Conservation (phyloP, 35 echinoderm and acorn worm genomes). For the Strongylocentrotus purpuratus region DNA sequence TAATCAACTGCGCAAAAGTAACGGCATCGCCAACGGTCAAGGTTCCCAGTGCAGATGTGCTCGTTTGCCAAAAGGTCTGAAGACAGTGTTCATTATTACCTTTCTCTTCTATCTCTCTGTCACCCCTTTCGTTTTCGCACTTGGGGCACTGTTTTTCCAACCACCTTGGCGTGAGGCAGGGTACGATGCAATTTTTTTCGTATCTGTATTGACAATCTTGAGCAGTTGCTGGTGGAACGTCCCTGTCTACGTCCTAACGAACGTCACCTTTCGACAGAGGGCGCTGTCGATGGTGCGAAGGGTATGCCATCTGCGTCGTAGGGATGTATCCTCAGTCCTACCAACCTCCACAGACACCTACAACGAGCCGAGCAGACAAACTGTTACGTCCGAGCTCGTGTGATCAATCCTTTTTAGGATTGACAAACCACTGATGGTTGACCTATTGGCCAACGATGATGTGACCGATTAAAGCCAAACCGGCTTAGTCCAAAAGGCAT, state of each 20-base stretch:
- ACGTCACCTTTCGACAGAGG: background rate
- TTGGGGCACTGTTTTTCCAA: background rate
- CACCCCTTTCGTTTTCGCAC: background rate
- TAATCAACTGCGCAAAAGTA: background rate
- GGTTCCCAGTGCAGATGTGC: background rate
- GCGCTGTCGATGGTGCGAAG: background rate
- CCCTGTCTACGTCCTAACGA: background rate
- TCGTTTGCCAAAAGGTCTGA: background rate
- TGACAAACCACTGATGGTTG: no score
- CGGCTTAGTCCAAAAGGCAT: no score
- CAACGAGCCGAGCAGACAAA: background rate
- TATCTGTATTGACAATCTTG: background rate
- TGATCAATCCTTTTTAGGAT: no score
- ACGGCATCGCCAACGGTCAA: background rate
- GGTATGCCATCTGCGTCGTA: background rate
- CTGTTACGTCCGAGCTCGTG: background rate
- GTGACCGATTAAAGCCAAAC: no score
- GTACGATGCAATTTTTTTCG: background rate
- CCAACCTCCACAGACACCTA: no score
- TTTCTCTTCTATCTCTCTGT: background rate
- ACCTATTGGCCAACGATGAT: no score
- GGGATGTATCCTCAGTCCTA: background rate
- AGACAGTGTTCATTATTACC: background rate
- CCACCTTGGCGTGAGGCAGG: background rate
- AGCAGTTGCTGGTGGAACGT: constrained; percentile 15